Evolutionary conservation across 2,888 invertebrate genomes (phyloP).

Genomic region (Nyleta sp.): DNA sequence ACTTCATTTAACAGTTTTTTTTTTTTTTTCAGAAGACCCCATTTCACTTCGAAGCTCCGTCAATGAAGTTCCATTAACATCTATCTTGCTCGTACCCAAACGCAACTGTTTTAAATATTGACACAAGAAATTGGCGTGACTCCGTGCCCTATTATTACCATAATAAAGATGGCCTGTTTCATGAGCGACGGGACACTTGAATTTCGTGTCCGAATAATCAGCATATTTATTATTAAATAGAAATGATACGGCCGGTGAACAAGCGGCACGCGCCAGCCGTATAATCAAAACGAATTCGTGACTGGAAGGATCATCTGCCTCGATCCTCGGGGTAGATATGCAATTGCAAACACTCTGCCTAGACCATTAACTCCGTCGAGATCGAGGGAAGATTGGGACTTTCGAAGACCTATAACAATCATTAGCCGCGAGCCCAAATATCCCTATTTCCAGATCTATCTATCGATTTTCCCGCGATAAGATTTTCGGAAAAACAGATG

Average conservation of each 20-base stretch:
- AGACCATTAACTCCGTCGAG: constrained; percentile 46
- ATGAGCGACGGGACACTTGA: constrained; percentile 28
- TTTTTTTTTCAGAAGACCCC: too few relatives aligned
- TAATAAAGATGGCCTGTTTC: constrained; percentile 38
- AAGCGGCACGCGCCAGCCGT: constrained; percentile 57
- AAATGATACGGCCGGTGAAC: constrained; percentile 55
- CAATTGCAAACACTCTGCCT: constrained; percentile 34
- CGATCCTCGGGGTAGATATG: constrained; percentile 66
- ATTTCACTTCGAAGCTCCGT: too few relatives aligned
- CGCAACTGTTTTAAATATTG: background rate
- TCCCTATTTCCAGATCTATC: too few relatives aligned
- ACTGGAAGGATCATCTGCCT: constrained; percentile 67
- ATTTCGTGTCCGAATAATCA: constrained; percentile 45
- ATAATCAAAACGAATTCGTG: constrained; percentile 63
- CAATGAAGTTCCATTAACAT: too few relatives aligned
- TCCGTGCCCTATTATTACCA: constrained; percentile 1
- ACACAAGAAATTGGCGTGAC: background rate
- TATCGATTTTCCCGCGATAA: constrained; percentile 31
- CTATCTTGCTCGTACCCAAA: too few relatives aligned
- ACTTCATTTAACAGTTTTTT: too few relatives aligned
- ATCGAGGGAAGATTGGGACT: constrained; percentile 62
- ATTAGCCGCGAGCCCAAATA: too few relatives aligned
- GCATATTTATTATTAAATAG: constrained; percentile 50
- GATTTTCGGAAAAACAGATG: background rate
- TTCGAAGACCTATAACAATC: constrained; percentile 50